Percentiles rank a stretch among this genome's conserved stretches.
These are phyloP conservation scores for Tipula helvola DNA, from an alignment of 2,888 invertebrate species.

Conservation along the genomic window DNA sequence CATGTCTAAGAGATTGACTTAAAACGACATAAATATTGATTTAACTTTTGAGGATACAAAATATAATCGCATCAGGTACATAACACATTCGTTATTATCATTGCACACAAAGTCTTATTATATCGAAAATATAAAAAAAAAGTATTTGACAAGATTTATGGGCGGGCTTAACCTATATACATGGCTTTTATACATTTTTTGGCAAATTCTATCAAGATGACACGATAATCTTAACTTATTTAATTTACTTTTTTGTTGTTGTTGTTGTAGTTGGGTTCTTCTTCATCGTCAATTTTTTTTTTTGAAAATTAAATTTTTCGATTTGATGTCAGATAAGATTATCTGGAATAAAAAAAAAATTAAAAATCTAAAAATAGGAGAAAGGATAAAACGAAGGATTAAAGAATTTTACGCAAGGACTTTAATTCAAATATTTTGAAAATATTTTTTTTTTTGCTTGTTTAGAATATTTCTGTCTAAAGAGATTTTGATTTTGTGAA, in stretches of 20 bases:
- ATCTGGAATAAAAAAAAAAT: background rate
- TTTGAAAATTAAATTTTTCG: background rate
- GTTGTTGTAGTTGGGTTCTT: background rate
- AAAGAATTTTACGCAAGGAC: background rate
- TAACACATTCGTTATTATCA: background rate
- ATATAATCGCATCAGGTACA: background rate
- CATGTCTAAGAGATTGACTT: background rate
- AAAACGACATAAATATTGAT: background rate
- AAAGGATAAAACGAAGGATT: background rate
- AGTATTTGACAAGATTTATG: background rate
- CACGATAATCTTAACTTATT: background rate
- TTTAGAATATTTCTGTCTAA: background rate
- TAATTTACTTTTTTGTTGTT: background rate
- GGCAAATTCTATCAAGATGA: background rate
- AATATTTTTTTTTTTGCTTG: background rate
- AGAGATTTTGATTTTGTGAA: background rate
- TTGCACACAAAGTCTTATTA: background rate
- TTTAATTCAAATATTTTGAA: background rate
- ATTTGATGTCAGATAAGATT: background rate
- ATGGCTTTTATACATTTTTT: background rate
- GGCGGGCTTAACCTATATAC: background rate
- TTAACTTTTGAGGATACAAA: background rate
- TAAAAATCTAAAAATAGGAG: background rate
- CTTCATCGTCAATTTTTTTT: background rate
- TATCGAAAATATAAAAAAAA: background rate